Conservation (phyloP, 2,113 vertebrate species). For the Limanda limanda region DNA sequence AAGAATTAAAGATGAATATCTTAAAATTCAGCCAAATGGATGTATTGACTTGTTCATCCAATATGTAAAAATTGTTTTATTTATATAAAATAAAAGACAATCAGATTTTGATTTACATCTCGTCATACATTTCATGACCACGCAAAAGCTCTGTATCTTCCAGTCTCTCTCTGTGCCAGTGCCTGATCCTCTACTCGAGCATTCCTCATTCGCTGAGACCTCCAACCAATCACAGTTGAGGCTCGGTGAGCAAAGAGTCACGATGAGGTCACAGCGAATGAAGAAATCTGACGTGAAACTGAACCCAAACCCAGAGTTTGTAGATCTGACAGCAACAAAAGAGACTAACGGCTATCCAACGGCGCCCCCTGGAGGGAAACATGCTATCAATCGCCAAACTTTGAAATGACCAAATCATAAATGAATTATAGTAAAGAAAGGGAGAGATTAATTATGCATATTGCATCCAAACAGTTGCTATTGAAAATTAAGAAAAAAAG, state of each 20-base stretch:
- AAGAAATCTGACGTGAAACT: constrained; percentile 51
- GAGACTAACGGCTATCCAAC: not conserved
- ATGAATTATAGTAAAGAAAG: not conserved
- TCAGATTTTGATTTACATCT: too few relatives aligned
- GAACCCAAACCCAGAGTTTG: constrained; percentile 39
- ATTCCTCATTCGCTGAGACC: constrained; percentile 70
- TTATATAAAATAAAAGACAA: too few relatives aligned
- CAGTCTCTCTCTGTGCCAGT: constrained; percentile 64
- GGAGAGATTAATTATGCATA: not conserved
- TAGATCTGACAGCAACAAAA: constrained; percentile 20
- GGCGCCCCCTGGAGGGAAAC: constrained; percentile 40
- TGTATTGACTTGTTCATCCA: too few relatives aligned
- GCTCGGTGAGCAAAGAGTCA: constrained; percentile 3
- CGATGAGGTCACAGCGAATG: constrained; percentile 63
- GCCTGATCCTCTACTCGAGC: constrained; percentile 50
- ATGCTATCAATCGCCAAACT: not conserved
- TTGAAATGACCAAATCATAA: not conserved
- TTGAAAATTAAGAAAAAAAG: not conserved
- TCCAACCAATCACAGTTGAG: constrained; percentile 20
- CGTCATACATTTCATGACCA: not conserved
- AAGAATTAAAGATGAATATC: too few relatives aligned
- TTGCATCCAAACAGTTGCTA: too few relatives aligned
- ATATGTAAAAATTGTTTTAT: too few relatives aligned
- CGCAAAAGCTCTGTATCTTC: constrained; percentile 22
- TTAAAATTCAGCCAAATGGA: too few relatives aligned